A percentile compares a stretch with the other conserved stretches of the same genome.
Evolutionary conservation across 2,888 invertebrate species (phyloP).

Genomic region (Dilophus febrilis): DNA sequence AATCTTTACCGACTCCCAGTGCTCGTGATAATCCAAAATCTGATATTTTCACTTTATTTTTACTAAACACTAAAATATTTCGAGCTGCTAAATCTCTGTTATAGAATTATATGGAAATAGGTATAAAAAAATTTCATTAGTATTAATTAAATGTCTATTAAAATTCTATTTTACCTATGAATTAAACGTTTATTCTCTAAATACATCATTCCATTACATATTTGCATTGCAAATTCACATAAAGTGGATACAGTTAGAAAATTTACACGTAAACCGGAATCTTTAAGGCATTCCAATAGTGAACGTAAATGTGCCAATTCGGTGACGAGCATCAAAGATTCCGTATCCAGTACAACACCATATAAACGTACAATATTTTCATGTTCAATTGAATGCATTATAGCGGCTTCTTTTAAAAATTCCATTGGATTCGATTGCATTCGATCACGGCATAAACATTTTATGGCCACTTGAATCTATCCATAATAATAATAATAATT

Average conservation of each 20-base stretch:
- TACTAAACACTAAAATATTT: constrained; percentile 93
- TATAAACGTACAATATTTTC: constrained; percentile 93
- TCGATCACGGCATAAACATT: constrained; percentile 83
- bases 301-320: constrained; percentile 92
- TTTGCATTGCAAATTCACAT: constrained; percentile 90
- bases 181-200: constrained; percentile 90
- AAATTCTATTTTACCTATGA: constrained; percentile 44
- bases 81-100: constrained; percentile 85
- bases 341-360: constrained; percentile 89
- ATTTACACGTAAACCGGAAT: constrained; percentile 74
- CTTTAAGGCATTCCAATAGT: constrained; percentile 86
- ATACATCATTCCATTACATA: constrained; percentile 96
- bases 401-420: constrained; percentile 93
- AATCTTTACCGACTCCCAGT: constrained; percentile 93
- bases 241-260: constrained; percentile 78
- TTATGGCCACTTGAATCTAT: constrained; percentile 89
- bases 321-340: constrained; percentile 66
- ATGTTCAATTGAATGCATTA: constrained; percentile 96
- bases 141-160: not conserved
- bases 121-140: constrained; percentile 3
- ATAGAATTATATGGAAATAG: not conserved
- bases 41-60: constrained; percentile 93
- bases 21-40: constrained; percentile 94
- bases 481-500: no score
- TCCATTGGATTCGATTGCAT: constrained; percentile 94